Base-by-base conservation (phyloP, 2,113 vertebrate species). In the Diphyllodes magnificus region DNA sequence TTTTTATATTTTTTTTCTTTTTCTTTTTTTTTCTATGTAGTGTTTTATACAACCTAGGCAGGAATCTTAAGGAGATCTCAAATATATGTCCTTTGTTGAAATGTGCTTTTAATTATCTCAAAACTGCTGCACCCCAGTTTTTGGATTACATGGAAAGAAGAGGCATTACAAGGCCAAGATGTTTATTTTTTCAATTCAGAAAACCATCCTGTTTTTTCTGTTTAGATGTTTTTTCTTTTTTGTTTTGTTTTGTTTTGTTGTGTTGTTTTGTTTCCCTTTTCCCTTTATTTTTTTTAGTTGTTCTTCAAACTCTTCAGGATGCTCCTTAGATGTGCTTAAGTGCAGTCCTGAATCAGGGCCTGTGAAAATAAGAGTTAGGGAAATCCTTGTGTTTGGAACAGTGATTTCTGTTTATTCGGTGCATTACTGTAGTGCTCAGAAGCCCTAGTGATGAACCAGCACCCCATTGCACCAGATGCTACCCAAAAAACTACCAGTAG, bases 71-170 rank as follows among this genome's bases (percentile, higher is more conserved):
- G 92, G 92, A 95, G 68, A 96, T 97, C 86, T 97, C 95, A 82
- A 97, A 97, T 95, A 96, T 45, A 71, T 96, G 95, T 97, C 65
- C 73, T 96, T 95, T 96, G 96, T 96, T 97, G 95, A 97, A 96
- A 98, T 98, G 98, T 98, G 97, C 97, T 98, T 98, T 97, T 97
- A 97, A 97, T 97, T 96, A 95, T 94, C 94, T 97, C 95, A 95
- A 96, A 96, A 94, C 91, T 92, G 86, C 94, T 88, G 96, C 94
- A 95, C 90, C 97, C 73, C 65, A 85, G 72, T 89, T 94, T 96
- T 93, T 90, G 76, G 82, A 82, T 88, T 39, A 92, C 82, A 56
- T 72, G 76, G 90, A 97, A 96, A 68, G 44, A 97, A 97, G 92
- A 95, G 93, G 87, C 63, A 51, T 85, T 94, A 70, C 22, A 80